Conservation (phyloP, 2,113 vertebrate species). For the Camelus dromedarius region DNA sequence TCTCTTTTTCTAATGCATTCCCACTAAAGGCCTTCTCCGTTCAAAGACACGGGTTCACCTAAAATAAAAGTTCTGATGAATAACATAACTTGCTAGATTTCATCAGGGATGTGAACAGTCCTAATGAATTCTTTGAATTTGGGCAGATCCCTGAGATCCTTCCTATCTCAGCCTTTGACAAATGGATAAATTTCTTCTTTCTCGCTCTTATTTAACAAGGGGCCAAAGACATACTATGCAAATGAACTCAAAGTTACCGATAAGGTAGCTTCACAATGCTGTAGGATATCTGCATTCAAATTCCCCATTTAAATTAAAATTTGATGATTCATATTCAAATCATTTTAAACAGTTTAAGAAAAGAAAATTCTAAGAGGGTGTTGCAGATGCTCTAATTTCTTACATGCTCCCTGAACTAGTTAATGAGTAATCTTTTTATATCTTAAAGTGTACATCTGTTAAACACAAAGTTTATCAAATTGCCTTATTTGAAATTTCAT, state of each 20-base stretch:
- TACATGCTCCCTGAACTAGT: neutral
- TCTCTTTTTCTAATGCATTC: neutral
- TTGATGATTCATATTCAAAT: neutral
- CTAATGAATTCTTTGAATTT: neutral
- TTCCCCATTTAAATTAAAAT: neutral
- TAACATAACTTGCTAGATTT: neutral
- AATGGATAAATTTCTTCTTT: neutral
- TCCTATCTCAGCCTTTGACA: neutral
- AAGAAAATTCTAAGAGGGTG: neutral
- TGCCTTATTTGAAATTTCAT: conserved; percentile 31
- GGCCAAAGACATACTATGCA: neutral
- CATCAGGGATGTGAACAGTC: neutral
- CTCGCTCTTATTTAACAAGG: neutral
- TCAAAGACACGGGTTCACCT: neutral
- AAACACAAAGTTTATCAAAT: neutral
- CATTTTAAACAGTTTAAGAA: neutral
- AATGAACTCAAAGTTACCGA: neutral
- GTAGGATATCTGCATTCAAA: neutral
- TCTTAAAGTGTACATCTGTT: neutral
- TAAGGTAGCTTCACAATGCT: neutral
- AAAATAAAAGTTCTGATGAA: neutral
- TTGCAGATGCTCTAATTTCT: neutral
- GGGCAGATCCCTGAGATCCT: neutral
- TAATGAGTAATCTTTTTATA: neutral
- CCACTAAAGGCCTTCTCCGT: too few species aligned